Conservation (phyloP, 2,888 invertebrate genomes). For the Perithous albicinctus region DNA sequence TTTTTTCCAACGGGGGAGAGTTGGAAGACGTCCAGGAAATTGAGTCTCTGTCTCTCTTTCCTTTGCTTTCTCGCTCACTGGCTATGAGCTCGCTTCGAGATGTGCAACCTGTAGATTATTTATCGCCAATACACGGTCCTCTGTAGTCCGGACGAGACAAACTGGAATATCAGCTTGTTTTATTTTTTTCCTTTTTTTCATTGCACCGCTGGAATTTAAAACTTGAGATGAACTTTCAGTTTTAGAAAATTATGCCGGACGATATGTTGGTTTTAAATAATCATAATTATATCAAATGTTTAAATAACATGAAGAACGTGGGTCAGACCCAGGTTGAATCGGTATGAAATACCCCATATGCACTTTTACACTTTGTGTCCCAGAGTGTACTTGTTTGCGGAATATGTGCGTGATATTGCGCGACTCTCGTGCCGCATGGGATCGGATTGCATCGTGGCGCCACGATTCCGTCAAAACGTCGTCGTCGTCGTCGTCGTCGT, state of each 20-base stretch:
- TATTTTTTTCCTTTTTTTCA: background rate
- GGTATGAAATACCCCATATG: background rate
- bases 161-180: background rate
- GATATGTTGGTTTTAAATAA: background rate
- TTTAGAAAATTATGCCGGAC: background rate
- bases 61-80: conserved; percentile 14
- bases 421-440: conserved; percentile 23
- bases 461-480: conserved; percentile 61
- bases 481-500: conserved; percentile 43
- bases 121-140: conserved; percentile 32
- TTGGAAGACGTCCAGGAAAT: conserved; percentile 62
- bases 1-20: conserved; percentile 45
- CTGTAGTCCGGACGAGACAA: background rate
- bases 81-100: conserved; percentile 55
- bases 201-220: background rate
- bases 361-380: background rate
- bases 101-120: conserved; percentile 76
- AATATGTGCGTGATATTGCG: conserved; percentile 46
- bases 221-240: background rate
- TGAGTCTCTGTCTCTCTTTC: conserved; percentile 26
- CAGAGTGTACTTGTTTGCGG: conserved; percentile 22
- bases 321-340: conserved; percentile 9
- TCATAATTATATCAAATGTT: too few relatives aligned
- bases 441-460: conserved; percentile 59
- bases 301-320: too few relatives aligned